Evolutionary conservation across 1,140 invertebrate species (phyloP).

Genomic region (Drosophila subpulchrella): DNA sequence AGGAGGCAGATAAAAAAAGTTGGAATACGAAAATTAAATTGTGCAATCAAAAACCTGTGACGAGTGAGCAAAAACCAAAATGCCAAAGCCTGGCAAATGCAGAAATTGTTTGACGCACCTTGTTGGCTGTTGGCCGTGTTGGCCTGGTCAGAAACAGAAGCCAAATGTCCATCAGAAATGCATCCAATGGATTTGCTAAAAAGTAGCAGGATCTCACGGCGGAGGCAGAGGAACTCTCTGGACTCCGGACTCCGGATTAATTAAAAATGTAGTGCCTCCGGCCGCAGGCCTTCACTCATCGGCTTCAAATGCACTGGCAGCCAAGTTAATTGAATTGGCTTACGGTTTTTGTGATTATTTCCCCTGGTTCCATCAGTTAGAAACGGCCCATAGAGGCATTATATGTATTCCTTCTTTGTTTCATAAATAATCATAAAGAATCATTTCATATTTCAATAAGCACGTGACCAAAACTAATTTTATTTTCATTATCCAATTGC

Average conservation of each 20-base stretch:
- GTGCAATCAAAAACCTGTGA: conserved; percentile 59
- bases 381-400: conserved; percentile 1
- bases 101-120: conserved; percentile 11
- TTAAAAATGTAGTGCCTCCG: conserved; percentile 63
- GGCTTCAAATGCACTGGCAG: conserved; percentile 56
- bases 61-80: conserved; percentile 36
- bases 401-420: neutral
- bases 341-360: conserved; percentile 19
- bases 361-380: conserved; percentile 6
- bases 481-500: conserved; percentile 67
- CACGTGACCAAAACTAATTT: conserved; percentile 75
- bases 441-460: conserved; percentile 65
- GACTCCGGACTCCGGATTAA: conserved; percentile 41
- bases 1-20: conserved; percentile 2
- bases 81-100: conserved; percentile 61
- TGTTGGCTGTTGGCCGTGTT: conserved; percentile 7
- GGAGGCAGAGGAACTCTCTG: conserved; percentile 4
- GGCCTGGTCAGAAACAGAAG: conserved; percentile 70
- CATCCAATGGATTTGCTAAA: conserved; percentile 65
- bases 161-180: conserved; percentile 72
- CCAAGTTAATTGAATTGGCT: conserved; percentile 64
- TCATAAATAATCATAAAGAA: conserved; percentile 59
- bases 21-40: conserved; percentile 61
- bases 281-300: conserved; percentile 59
- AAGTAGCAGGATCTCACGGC: conserved; percentile 37